These are phyloP conservation scores for Octodonta nipae DNA, from an alignment of 2,888 invertebrate genomes.

Conservation along the genomic window DNA sequence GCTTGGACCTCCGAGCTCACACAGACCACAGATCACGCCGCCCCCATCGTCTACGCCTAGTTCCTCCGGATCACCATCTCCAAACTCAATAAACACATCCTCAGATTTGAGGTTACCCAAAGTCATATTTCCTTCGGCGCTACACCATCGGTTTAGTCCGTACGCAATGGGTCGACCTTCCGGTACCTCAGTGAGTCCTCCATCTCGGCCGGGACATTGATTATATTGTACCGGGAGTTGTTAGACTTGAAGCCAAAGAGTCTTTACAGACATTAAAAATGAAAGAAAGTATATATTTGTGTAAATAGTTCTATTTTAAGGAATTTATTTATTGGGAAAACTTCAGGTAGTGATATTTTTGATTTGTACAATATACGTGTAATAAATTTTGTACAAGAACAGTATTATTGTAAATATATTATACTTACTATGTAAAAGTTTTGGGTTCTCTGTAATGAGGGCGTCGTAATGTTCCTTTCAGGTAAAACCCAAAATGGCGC, in stretches of 20 bases:
- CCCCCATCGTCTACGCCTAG: conserved; percentile 39
- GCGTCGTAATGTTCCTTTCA: conserved; percentile 19
- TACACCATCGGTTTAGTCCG: conserved; percentile 37
- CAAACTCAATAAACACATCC: conserved; percentile 32
- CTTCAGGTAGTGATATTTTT: conserved; percentile 17
- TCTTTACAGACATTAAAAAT: conserved; percentile 24
- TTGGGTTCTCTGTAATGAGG: conserved; percentile 11
- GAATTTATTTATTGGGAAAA: conserved; percentile 3
- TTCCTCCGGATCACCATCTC: conserved; percentile 48
- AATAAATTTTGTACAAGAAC: conserved; percentile 25
- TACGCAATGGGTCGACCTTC: conserved; percentile 28
- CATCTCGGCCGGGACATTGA: conserved; percentile 25
- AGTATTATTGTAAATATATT: conserved; percentile 27
- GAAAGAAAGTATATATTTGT: conserved; percentile 6
- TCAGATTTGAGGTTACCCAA: conserved; percentile 36
- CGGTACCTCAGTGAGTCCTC: conserved; percentile 22
- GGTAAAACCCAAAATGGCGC: no score
- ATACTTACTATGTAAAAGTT: conserved; percentile 17
- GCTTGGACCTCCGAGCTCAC: conserved; percentile 31
- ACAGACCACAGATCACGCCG: conserved; percentile 34
- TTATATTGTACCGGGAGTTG: conserved; percentile 5
- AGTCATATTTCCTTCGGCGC: conserved; percentile 34
- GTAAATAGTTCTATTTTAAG: conserved; percentile 3
- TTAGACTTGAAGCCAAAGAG: conserved; percentile 24
- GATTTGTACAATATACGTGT: conserved; percentile 17